Conservation (phyloP, 2,888 invertebrate species). For the Harmothoe impar region DNA sequence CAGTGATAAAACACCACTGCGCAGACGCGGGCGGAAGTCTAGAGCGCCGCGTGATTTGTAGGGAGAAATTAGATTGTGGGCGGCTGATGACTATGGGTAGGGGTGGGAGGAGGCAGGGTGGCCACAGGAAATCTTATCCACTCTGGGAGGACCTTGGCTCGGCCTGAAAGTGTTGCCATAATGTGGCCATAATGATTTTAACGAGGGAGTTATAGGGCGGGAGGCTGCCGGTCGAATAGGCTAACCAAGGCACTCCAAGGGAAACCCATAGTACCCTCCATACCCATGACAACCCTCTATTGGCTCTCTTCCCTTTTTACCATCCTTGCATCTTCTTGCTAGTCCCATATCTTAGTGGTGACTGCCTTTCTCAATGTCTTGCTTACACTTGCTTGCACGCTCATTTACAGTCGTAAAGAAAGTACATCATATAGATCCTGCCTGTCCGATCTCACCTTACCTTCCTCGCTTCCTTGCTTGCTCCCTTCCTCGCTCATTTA, state of each 20-base stretch:
- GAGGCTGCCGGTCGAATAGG: neutral
- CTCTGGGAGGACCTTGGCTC: neutral
- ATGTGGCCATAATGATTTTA: constrained; percentile 43
- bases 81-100: constrained; percentile 33
- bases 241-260: neutral
- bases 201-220: constrained; percentile 8
- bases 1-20: constrained; percentile 44
- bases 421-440: no score
- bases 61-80: constrained; percentile 44
- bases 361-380: no score
- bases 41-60: constrained; percentile 45
- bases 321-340: no score
- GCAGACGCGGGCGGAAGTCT: constrained; percentile 47
- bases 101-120: neutral
- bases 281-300: no score
- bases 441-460: no score
- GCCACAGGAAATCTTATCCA: constrained; percentile 43
- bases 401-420: no score
- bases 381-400: no score
- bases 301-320: no score
- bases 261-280: neutral
- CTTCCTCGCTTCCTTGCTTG: no score
- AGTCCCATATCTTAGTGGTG: no score
- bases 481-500: no score
- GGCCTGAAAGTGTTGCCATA: constrained; percentile 46